A percentile compares a stretch with the other conserved stretches of the same genome.
Evolutionary conservation across 2,888 invertebrate genomes (phyloP).

Genomic region (Buathra laborator): DNA sequence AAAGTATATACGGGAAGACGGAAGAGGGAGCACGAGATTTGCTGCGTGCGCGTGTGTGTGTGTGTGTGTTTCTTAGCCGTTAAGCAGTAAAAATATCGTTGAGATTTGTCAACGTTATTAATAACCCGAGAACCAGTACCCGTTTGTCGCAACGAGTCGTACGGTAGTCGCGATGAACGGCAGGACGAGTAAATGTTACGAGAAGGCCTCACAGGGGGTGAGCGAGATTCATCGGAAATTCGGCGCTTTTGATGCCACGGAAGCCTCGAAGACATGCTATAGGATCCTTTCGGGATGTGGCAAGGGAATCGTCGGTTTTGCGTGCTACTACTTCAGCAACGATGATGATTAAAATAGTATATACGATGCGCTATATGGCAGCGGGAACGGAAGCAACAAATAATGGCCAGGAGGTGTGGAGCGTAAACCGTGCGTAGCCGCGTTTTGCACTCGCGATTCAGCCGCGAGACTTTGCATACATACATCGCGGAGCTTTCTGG

Average conservation of each 20-base stretch:
- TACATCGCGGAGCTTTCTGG: slow-evolving; percentile 56
- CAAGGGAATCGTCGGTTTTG: slow-evolving; percentile 66
- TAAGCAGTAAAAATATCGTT: slow-evolving; percentile 75
- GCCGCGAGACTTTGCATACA: slow-evolving; percentile 52
- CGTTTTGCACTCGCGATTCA: slow-evolving; percentile 71
- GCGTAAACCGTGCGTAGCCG: slow-evolving; percentile 82
- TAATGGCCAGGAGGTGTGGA: slow-evolving; percentile 83
- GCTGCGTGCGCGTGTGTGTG: background rate
- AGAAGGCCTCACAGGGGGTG: background rate
- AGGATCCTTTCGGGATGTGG: slow-evolving; percentile 46
- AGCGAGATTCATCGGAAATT: slow-evolving; percentile 73
- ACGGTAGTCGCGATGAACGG: slow-evolving; percentile 31
- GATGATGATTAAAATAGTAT: slow-evolving; percentile 66
- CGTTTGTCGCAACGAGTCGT: slow-evolving; percentile 55
- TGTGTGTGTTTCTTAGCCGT: slow-evolving; percentile 33
- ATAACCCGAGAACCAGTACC: slow-evolving; percentile 66
- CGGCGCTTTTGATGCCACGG: slow-evolving; percentile 74
- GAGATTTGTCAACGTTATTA: slow-evolving; percentile 78
- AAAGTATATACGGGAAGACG: background rate
- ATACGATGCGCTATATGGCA: slow-evolving; percentile 76
- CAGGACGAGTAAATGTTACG: slow-evolving; percentile 17
- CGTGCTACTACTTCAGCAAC: slow-evolving; percentile 28
- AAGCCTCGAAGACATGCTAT: slow-evolving; percentile 4
- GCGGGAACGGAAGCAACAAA: slow-evolving; percentile 84
- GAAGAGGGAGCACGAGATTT: background rate